Conservation (phyloP, 1,140 invertebrate species). For the Ganaspis sp. region DNA sequence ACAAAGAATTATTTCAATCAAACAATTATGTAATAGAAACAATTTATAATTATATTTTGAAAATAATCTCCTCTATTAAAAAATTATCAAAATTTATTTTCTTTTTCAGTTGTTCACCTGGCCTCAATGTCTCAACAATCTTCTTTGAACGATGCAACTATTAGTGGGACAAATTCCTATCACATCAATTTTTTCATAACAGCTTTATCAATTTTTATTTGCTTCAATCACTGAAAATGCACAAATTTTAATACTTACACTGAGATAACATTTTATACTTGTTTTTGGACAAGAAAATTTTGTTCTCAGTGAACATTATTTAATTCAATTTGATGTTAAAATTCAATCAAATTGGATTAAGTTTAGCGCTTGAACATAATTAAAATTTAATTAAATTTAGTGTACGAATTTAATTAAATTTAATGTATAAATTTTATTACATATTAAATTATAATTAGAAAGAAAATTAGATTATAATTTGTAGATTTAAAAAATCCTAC, state of each 20-base stretch:
- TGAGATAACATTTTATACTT: neutral
- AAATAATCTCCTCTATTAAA: neutral
- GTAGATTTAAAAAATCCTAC: no score
- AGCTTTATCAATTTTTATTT: neutral
- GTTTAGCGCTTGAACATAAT: no score
- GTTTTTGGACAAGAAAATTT: neutral
- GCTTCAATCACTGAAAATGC: neutral
- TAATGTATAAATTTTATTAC: no score
- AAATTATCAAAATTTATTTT: neutral
- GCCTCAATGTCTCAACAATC: constrained; percentile 59
- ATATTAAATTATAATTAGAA: no score
- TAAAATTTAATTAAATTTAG: no score
- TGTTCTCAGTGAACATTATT: neutral
- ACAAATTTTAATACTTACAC: neutral
- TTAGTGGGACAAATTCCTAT: constrained; percentile 31
- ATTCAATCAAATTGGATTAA: neutral
- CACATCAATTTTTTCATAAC: neutral
- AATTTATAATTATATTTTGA: no score
- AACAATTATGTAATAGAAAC: no score
- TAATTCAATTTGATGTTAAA: neutral
- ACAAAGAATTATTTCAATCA: no score
- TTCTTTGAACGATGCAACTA: constrained; percentile 32
- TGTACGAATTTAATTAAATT: no score
- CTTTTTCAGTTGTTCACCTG: constrained; percentile 52
- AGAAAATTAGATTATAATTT: no score